Base-by-base conservation (phyloP, 2,113 vertebrate genomes). In the Cinclus mexicanus region DNA sequence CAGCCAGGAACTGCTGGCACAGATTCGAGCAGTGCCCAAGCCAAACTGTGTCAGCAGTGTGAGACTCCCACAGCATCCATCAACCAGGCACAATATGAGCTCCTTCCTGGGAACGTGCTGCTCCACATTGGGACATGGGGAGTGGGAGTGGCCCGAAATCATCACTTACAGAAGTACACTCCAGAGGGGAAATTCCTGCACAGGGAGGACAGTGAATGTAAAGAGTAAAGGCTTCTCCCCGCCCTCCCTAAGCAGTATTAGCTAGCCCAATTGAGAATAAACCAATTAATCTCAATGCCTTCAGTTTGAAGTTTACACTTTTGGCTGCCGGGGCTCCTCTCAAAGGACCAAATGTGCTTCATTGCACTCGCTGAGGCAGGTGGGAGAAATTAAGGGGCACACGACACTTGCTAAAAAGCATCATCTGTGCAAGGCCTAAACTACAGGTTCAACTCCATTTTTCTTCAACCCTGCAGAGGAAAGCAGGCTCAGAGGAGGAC, bases 361-460 rank as follows among this genome's bases (percentile, higher is more conserved):
- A 11, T 72, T 42, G 24, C 46, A 19, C 28, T 19, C 6, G 3
- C 61, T 29, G 57, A 65, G 42, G 35, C 84, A 87, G 67, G 78
- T 91, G 84, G 84, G 23, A 82, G 23, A 55, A 77, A 90, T 82
- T 55, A 85, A 74, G 29, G 25, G 25, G 35, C 65, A 29, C 8
- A 0, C 12, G 13, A 12, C 5, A 11, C n/a, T 75, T 1, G 4
- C 8, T 88, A 20, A 49, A 93, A 89, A 69, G 61, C 9, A 4
- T 72, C 41, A 28, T 4, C 53, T 57, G n/a, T 24, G 24, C 9
- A 20, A 52, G 7, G 10, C 16, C 10, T 20, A 14, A 81, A 39
- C 4, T 2, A 0, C 10, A 35, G 24, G 16, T 42, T 29, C 1
- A 3, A 5, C 9, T 22, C 26, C 9, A 0, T 9, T 75, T 16